Base-by-base conservation (phyloP, 1,140 invertebrate genomes). In the Bombus sibiricus region DNA sequence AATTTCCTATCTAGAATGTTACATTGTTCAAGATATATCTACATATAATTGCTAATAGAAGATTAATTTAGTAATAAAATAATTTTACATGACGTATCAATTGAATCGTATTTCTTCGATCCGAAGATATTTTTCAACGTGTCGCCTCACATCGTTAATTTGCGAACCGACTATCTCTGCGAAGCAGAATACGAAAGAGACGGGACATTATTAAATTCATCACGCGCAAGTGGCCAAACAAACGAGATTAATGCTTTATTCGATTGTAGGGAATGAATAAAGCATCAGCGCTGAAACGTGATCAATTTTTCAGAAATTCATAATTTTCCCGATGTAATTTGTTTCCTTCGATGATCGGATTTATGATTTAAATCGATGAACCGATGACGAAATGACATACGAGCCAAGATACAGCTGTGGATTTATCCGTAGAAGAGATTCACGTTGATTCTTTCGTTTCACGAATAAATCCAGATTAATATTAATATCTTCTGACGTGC, bases 151-250 rank as follows among this genome's bases (percentile, higher is more conserved):
- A 37, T 66, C 13, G 47, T 83, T 77, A 77, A 83, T 77, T 76
- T 8, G 28, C 18, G 32, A 78, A 32, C 34, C 74, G 37, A 43
- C 9, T 57, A 39, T 43, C 41, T 18, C 53, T 34, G 39, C 37
- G 41, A 68, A 39, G 13, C 18, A 73, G 32, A 76, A 83, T 68
- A 43, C 72, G 37, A 34, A 32, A 47, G 74, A 41, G 41, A 68
- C 64, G 43, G 25, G 43, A 18, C 32, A 43, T 83, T 77, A 83
- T 83, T 83, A 77, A 83, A 77, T 83, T 77, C 64, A 41, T 77
- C 73, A 47, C 43, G 62, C 43, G 28, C 74, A 64, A 77, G 39
- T 53, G 37, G 37, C 37, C 37, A 37, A 77, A 77, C 62, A 75
- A 77, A 77, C 41, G 62, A 64, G 39, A 77, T 77, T 83, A 73